Base-by-base conservation (phyloP, 1,140 invertebrate species). In the Trichoplusia ni region DNA sequence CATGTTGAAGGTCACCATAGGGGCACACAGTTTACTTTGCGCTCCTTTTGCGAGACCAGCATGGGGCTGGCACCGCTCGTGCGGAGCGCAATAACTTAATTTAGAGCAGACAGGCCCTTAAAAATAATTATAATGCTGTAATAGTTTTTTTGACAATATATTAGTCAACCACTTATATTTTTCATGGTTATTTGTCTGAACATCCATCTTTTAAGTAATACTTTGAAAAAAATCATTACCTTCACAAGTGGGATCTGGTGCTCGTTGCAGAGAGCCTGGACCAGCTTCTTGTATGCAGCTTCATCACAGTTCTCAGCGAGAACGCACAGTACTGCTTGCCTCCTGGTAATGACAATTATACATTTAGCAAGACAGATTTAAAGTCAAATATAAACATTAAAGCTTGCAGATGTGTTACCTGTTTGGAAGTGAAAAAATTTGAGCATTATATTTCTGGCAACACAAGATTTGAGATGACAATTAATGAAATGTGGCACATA, bases 241-340 rank as follows among this genome's bases (percentile, higher is more conserved):
- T 98, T 98, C 60, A 99, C 96, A 27, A 99, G 91, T 58, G 98
- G 97, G 86, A 99, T 99, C 86, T 97, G 95, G 91, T 99, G 99
- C 91, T 99, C 98, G 61, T 97, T 97, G 92, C 99, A 99, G 16
- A 99, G 93, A 37, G 98, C 98, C 86, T 99, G 97, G n/a, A 99
- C 97, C 21, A 99, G 92, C 87, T 99, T 99, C 77, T 98, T 97
- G 92, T 99, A 99, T 89, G 95, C 95, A 25, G 97, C 96, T 91
- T 99, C 99, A 82, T 99, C 98, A 86, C 99, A 99, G 90, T 99
- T 99, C 84, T 99, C 98, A 61, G 98, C 98, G 63, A 99, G 92
- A 44, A 99, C 96, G 88, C 98, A 99, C 58, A 99, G 92, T 76
- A 98, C 95, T 44, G 99, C 98, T 92, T 98, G 96, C 83, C 98